Conservation (phyloP, 2,888 invertebrate genomes). For the Dryadula phaetusa region DNA sequence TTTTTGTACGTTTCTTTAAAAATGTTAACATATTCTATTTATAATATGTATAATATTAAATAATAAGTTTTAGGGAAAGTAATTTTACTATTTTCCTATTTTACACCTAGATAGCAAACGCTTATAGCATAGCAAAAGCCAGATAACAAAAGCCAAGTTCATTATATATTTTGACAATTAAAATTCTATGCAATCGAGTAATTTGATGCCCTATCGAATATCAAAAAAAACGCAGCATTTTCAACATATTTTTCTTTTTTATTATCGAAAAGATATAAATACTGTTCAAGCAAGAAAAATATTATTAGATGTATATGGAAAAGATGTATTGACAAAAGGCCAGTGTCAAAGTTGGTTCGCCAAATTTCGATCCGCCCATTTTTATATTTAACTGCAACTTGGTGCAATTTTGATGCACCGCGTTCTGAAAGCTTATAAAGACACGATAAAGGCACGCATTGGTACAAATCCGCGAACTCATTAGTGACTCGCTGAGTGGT, state of each 20-base stretch:
- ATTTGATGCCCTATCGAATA: neutral
- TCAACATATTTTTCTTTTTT: neutral
- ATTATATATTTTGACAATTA: no score
- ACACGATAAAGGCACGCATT: constrained; percentile 4
- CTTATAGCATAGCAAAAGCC: no score
- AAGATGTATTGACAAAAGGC: constrained; percentile 22
- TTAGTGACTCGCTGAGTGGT: constrained; percentile 8
- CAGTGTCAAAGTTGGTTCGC: constrained; percentile 45
- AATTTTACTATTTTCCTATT: no score
- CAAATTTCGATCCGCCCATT: constrained; percentile 49
- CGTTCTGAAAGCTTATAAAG: constrained; percentile 39
- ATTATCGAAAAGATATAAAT: neutral
- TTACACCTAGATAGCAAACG: no score
- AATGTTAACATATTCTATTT: no score
- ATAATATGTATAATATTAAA: no score
- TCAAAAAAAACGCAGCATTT: neutral
- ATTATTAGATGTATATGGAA: neutral
- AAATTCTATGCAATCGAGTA: no score
- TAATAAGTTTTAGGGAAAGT: no score
- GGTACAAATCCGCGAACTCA: neutral
- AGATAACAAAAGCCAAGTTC: no score
- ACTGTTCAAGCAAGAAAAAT: neutral
- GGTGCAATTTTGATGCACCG: no score
- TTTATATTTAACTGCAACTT: constrained; percentile 48
- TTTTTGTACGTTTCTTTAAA: no score